A percentile compares a stretch with the other conserved stretches of the same genome.
These are phyloP conservation scores for Cardiocondyla obscurior DNA, from an alignment of 1,140 invertebrate genomes.

Conservation along the genomic window DNA sequence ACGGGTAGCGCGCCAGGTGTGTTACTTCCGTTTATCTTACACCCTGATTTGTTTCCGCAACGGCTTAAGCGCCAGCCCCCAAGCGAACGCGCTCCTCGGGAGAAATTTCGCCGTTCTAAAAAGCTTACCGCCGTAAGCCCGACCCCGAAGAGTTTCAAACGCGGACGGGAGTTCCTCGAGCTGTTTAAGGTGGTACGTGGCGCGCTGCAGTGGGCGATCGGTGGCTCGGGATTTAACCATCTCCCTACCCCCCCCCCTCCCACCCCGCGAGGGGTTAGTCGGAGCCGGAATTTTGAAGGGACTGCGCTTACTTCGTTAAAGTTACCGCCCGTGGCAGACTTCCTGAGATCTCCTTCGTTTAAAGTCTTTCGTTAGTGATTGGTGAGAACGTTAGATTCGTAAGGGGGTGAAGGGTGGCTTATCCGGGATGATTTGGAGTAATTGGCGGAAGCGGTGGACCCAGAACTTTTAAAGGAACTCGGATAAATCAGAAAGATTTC, in stretches of 20 bases:
- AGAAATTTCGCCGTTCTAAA: conserved; percentile 41
- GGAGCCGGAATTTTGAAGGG: conserved; percentile 35
- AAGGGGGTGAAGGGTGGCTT: no score
- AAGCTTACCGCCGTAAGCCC: conserved; percentile 44
- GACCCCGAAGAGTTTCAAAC: conserved; percentile 36
- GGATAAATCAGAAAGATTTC: conserved; percentile 18
- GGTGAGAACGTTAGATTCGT: conserved; percentile 33
- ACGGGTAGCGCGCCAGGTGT: conserved; percentile 21
- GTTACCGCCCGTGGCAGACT: conserved; percentile 51
- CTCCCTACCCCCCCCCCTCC: no score
- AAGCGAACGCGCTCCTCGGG: background rate
- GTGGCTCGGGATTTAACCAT: conserved; percentile 7
- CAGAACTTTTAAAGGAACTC: conserved; percentile 18
- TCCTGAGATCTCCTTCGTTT: conserved; percentile 37
- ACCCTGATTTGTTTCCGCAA: conserved; percentile 51
- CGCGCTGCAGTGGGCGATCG: conserved; percentile 18
- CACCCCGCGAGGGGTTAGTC: background rate
- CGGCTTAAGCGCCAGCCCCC: conserved; percentile 27
- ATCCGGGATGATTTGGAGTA: conserved; percentile 39
- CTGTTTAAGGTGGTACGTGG: conserved; percentile 42
- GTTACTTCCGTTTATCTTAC: conserved; percentile 62
- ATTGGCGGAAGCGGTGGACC: conserved; percentile 10
- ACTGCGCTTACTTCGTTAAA: conserved; percentile 50
- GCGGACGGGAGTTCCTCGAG: conserved; percentile 10
- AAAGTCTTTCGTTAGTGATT: conserved; percentile 45